Evolutionary conservation across 2,113 vertebrate genomes (phyloP).

Genomic region (Micronisus gabar): DNA sequence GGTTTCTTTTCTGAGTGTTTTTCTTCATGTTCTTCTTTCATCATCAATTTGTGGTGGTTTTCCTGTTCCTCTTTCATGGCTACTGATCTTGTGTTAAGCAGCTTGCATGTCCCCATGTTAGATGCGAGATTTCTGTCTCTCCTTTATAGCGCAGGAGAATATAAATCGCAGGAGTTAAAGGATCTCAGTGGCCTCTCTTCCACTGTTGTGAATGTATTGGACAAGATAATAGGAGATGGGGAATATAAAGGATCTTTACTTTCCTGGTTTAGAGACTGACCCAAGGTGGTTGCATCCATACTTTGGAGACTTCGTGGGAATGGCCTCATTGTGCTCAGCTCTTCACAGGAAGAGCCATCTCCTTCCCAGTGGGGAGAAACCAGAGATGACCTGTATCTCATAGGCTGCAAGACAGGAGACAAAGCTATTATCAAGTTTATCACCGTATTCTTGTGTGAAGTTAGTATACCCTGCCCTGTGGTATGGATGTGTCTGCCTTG

Average conservation of each 20-base stretch:
- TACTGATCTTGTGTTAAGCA: not conserved
- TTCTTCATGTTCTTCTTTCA: not conserved
- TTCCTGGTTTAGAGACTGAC: not conserved
- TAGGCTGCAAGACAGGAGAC: not conserved
- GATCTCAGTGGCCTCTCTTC: not conserved
- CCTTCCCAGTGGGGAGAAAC: not conserved
- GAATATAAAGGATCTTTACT: not conserved
- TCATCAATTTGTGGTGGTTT: not conserved
- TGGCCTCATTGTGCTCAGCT: not conserved
- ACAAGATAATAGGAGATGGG: not conserved
- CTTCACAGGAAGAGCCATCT: not conserved
- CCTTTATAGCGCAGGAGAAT: not conserved
- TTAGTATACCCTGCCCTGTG: not conserved
- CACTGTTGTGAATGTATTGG: not conserved
- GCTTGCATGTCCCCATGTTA: not conserved
- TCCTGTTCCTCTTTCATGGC: not conserved
- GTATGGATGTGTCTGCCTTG: not conserved
- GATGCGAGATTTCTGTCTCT: not conserved
- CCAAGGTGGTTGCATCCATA: not conserved
- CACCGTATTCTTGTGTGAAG: not conserved
- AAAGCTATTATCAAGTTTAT: not conserved
- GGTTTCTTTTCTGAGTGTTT: not conserved
- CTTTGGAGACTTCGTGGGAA: not conserved
- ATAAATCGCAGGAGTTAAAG: not conserved
- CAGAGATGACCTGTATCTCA: not conserved